Base-by-base conservation (phyloP, 2,888 invertebrate genomes). In the Brachynemurus nebulosus region DNA sequence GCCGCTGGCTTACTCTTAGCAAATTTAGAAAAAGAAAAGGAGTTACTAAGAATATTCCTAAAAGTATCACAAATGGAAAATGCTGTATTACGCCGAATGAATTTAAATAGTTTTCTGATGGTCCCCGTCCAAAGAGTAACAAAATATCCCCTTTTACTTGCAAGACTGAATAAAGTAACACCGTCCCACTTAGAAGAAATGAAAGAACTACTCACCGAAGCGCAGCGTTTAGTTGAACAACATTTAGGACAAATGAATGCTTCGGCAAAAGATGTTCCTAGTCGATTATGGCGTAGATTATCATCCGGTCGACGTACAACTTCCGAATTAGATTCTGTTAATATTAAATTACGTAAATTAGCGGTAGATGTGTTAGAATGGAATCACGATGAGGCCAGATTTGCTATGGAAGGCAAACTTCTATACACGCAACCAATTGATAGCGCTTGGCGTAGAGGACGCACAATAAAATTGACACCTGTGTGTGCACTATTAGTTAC, bases 31-130 rank as follows among this genome's bases (percentile, higher is more conserved):
- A 90, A 91, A 66, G 93, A 95, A 60, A 92, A 92, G 64, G 93
- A 95, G 63, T 73, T 95, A 45, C 69, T 95, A 53, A 73, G 91
- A 62, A 91, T 95, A 66, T 96, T 95, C 66, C 72, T 96, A 47
- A 80, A 89, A 62, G 95, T 93, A 46, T 93, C 93, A 27, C 95
- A 95, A 70, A 91, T 92, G 86, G 95, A 95, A 65, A 95, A 95
- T 63, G 78, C 86, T 16, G 83, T 91, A 50, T 68, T 95, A 53
- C 72, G 95, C 54, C 74, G 93, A 55, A 95, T 95, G 93, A 93
- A 93, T 64, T 72, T 96, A 39, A 91, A 93, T 67, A 92, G 95
- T n/a, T 96, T 95, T 67, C 76, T 95, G 45, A 95, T 95, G 92
- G 92, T 90, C 55, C 95, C 95, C 51, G 93, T 96, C 50, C 95